Percentiles rank a stretch among this genome's conserved stretches.
Evolutionary conservation across 2,113 vertebrate genomes (phyloP).

Genomic region (Collichthys lucidus): DNA sequence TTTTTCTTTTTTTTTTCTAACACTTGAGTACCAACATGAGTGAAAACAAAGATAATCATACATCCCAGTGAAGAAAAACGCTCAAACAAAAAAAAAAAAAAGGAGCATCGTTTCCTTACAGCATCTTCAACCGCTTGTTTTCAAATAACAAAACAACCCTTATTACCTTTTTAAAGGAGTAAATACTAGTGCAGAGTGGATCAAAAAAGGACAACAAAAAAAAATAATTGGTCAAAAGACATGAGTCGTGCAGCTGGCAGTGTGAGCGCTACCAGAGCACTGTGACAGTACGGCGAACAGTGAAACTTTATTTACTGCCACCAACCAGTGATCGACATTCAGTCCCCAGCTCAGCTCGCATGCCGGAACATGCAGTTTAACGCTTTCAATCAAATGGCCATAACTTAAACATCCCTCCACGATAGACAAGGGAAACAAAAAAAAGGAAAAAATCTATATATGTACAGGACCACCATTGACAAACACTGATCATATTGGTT

Average conservation of each 20-base stretch:
- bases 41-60: conserved; percentile 45
- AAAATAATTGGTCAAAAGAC: conserved; percentile 50
- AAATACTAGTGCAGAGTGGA: conserved; percentile 76
- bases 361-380: conserved; percentile 57
- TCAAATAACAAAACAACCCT: conserved; percentile 52
- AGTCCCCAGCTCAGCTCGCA: conserved; percentile 58
- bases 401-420: conserved; percentile 69
- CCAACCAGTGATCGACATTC: conserved; percentile 80
- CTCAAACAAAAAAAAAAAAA: conserved; percentile 27
- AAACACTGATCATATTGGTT: conserved; percentile 76
- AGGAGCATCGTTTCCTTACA: conserved; percentile 36
- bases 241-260: conserved; percentile 58
- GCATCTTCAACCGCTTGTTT: conserved; percentile 49
- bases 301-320: conserved; percentile 48
- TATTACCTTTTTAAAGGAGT: conserved; percentile 48
- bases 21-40: conserved; percentile 67
- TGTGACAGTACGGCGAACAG: conserved; percentile 64
- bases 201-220: conserved; percentile 50
- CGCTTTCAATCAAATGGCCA: conserved; percentile 65
- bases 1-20: not conserved
- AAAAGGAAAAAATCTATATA: conserved; percentile 39
- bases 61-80: conserved; percentile 39
- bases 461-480: conserved; percentile 78
- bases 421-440: conserved; percentile 48
- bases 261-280: conserved; percentile 56